Evolutionary conservation across 1,140 invertebrate genomes (phyloP).

Genomic region (Papilio machaon): DNA sequence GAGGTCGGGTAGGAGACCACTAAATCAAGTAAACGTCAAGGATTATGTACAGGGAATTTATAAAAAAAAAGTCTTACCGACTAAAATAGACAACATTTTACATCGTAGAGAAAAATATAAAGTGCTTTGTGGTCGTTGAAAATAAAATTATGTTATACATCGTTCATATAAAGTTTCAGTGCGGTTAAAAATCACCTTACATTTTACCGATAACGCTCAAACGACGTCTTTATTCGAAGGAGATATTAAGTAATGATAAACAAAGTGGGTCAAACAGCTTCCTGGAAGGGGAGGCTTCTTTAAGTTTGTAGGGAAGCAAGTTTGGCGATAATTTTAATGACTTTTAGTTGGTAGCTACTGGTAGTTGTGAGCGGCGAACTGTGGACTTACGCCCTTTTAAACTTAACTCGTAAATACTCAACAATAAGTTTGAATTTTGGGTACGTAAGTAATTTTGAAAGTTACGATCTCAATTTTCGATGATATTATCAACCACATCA

Average conservation of each 20-base stretch:
- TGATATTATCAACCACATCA: not conserved
- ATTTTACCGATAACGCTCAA: conserved; percentile 32
- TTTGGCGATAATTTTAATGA: conserved; percentile 58
- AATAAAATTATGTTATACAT: not conserved
- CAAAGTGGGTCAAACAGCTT: conserved; percentile 50
- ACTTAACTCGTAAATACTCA: conserved; percentile 15
- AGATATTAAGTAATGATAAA: conserved; percentile 41
- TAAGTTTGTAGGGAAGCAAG: conserved; percentile 39
- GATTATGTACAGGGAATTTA: conserved; percentile 12
- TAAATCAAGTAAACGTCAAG: conserved; percentile 22
- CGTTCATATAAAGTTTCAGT: not conserved
- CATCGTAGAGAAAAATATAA: not conserved
- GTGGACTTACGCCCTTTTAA: conserved; percentile 17
- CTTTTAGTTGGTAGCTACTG: conserved; percentile 49
- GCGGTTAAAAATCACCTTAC: not conserved
- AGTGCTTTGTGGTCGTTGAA: not conserved
- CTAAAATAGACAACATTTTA: conserved; percentile 10
- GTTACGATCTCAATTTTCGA: not conserved
- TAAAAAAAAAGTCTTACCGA: not conserved
- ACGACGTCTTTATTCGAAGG: conserved; percentile 15
- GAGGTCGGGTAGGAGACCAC: not conserved
- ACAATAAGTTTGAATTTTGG: conserved; percentile 6
- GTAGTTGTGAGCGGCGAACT: conserved; percentile 16
- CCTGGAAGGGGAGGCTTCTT: conserved; percentile 33
- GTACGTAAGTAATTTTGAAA: not conserved